Evolutionary conservation across 2,797 vertebrate species (phyloP), one percentile per base, ranked within the genome.

Genomic region (Pipistrellus pipistrellus): DNA sequence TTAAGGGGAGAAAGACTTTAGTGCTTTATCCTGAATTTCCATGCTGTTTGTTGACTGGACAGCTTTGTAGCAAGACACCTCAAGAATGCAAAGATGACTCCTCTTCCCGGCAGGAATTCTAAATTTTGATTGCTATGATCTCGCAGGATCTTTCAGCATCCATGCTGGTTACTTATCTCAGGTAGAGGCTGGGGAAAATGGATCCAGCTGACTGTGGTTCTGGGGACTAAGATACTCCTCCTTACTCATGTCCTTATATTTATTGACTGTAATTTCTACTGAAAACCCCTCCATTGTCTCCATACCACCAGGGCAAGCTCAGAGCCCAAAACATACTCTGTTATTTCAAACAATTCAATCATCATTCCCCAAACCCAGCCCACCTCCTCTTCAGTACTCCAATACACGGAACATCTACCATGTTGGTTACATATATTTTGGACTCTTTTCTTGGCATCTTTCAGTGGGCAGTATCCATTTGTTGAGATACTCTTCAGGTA

Each of bases 11-110:
- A 51, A 59, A 82, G 9, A 38, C 38, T 93, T 96, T 46, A 38
- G 15, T 27, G 68, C 71, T 95, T 93, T 62, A 44, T 80, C 38
- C 41, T 8, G 11, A 85, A 78, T 85, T 80, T 93, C 77, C 90
- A 0, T 73, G 25, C 72, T 85, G 85, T 90, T 81, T 92, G 1
- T 1, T 1, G 9, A 51, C 57, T 59, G 6, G 35, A 48, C 1
- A 18, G 55, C 44, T 88, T 82, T 64, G 25, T 41, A 55, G 46
- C 86, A 89, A 93, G 87, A 94, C 59, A 82, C 87, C 15, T 32
- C 38, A 30, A 64, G 69, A 80, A 88, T 82, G 71, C 77, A 80
- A 84, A 85, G 57, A 68, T 46, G 51, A n/a, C n/a, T 76, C 30
- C 77, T 66, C 35, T 30, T 71, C 7, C 53, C 20, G 38, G 15